Base-by-base conservation (phyloP, 2,113 vertebrate genomes). In the Scomber colias region DNA sequence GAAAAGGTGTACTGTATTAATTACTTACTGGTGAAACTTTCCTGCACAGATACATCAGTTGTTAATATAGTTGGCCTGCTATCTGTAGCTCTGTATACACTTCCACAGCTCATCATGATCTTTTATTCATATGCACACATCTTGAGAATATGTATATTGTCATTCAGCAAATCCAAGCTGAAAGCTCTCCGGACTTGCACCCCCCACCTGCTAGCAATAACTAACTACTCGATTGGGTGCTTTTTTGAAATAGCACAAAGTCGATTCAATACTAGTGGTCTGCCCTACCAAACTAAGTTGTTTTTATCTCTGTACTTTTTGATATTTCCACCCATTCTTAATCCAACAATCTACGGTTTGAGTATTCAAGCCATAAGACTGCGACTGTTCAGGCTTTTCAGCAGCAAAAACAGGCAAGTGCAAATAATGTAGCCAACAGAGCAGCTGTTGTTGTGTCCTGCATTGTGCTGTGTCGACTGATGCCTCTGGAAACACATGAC, bases 271-370 rank as follows among this genome's bases (percentile, higher is more conserved):
- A 67, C 14, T 11, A 65, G n/a, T 4, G 44, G 79, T 68, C 17
- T 91, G 5, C 31, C 87, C 16, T 84, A 86, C 24, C 65, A 67
- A 21, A 54, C 55, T 3, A 80, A 79, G 40, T 15, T 87, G 40
- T 90, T 93, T 66, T 62, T 94, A 80, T 91, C 92, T 10, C 5
- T 93, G 13, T 91, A 91, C 83, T 89, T 91, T 75, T 19, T 93
- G 46, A 89, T 93, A 59, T 86, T 88, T 17, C 88, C 91, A 14
- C 81, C 91, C 3, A 54, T 92, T 65, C 54, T 94, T 4, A 92
- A 94, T 77, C 88, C 90, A 53, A 19, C 9, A 2, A 88, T 92
- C 19, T 92, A 93, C 24, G 90, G 93, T 21, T 14, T 91, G 5
- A 87, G 85, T 63, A 64, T 86, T 45, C 49, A 79, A 4, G 0